Percentiles rank a stretch among this genome's conserved stretches.
Conservation (phyloP, 2,113 vertebrate genomes). For the Danionella cerebrum region DNA sequence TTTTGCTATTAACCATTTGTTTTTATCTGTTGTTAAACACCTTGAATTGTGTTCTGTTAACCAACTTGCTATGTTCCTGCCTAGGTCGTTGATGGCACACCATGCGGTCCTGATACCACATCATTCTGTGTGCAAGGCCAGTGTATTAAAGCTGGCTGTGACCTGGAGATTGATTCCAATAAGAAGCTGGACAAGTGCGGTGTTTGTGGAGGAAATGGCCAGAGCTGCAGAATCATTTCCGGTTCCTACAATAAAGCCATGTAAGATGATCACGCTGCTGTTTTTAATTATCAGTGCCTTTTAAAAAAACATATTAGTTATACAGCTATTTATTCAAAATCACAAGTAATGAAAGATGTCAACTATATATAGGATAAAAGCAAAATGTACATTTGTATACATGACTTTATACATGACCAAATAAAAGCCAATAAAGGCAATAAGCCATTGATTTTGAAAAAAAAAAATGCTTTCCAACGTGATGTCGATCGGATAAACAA, state of each 20-base stretch:
- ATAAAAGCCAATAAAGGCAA: no score
- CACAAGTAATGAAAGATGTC: no score
- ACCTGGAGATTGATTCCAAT: constrained; percentile 82
- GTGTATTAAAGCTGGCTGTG: constrained; percentile 93
- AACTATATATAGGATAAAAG: no score
- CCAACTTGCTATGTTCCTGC: no score
- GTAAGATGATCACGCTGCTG: constrained; percentile 52
- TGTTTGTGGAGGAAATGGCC: constrained; percentile 80
- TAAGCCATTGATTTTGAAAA: no score
- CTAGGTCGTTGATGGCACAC: constrained; percentile 88
- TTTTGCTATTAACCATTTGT: no score
- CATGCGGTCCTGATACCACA: constrained; percentile 89
- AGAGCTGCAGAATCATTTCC: constrained; percentile 81
- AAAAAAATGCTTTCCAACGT: no score
- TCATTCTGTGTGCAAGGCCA: constrained; percentile 90
- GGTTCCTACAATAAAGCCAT: constrained; percentile 78
- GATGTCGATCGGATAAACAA: no score
- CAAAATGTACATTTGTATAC: no score
- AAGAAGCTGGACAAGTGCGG: constrained; percentile 92
- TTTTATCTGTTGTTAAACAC: no score
- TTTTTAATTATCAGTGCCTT: background rate
- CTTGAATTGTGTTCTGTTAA: no score
- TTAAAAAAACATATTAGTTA: background rate
- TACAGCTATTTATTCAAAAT: background rate
- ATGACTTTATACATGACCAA: no score